A percentile compares a stretch with the other conserved stretches of the same genome.
phyloP scores from a whole-genome alignment of 1,140 invertebrate genomes.

The Pectinophora gossypiella region DNA sequence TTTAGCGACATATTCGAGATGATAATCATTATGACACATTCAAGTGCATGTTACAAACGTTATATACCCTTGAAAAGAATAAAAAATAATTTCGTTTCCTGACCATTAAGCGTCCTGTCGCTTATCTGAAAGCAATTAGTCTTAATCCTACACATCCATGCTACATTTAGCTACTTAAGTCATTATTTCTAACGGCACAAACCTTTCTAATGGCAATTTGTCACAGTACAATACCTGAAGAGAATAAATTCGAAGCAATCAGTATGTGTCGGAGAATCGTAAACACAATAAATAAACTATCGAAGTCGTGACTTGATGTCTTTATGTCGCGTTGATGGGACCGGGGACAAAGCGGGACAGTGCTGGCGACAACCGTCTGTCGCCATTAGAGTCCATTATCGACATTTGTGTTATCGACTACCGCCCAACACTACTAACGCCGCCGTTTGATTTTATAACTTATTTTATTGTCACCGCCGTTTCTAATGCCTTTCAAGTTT shows the following conservation, averaged over 20 bases:
- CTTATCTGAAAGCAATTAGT: too few species aligned
- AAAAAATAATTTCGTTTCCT: too few species aligned
- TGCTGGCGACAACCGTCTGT: constrained; percentile 21
- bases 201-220: too few species aligned
- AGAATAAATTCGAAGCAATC: neutral
- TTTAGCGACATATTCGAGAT: too few species aligned
- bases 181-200: too few species aligned
- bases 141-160: too few species aligned
- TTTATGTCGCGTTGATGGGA: constrained; percentile 49
- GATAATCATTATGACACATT: too few species aligned
- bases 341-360: constrained; percentile 38
- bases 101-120: too few species aligned
- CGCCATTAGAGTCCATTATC: constrained; percentile 8
- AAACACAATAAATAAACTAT: constrained; percentile 28
- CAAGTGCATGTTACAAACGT: too few species aligned
- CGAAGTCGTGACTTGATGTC: constrained; percentile 31
- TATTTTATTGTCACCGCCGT: constrained; percentile 36
- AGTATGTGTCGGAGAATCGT: constrained; percentile 32
- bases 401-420: constrained; percentile 18
- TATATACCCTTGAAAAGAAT: too few species aligned
- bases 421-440: constrained; percentile 26
- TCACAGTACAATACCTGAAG: too few species aligned
- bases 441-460: constrained; percentile 39
- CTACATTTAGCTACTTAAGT: too few species aligned
- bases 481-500: constrained; percentile 22